phyloP scores from a whole-genome alignment of 2,797 vertebrate genomes.

The Lophius americanus region DNA sequence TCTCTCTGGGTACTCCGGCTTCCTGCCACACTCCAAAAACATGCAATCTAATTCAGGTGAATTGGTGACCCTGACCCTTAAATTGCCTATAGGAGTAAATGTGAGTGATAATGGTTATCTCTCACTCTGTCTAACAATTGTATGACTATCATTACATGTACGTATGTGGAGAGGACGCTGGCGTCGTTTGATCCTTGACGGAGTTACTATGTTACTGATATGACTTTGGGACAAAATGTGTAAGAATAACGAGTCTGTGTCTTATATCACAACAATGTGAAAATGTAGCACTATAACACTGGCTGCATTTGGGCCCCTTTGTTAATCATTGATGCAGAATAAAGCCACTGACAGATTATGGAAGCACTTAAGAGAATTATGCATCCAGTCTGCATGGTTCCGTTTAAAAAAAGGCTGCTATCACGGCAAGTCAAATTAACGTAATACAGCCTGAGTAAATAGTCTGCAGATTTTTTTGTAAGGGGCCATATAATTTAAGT shows the following conservation, averaged over 20 bases:
- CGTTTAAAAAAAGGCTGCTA: not conserved
- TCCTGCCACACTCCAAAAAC: too few species aligned
- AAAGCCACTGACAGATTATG: not conserved
- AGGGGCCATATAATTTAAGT: not conserved
- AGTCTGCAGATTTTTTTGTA: not conserved
- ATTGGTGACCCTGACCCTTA: too few species aligned
- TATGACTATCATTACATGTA: too few species aligned
- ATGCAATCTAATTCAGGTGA: too few species aligned
- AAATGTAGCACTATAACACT: constrained; percentile 1
- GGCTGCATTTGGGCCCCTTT: not conserved
- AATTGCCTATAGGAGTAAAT: too few species aligned
- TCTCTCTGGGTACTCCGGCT: too few species aligned
- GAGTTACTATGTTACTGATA: too few species aligned
- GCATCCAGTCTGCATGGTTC: not conserved
- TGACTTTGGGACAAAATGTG: too few species aligned
- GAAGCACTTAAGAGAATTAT: not conserved
- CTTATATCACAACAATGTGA: constrained; percentile 4
- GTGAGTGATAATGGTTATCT: too few species aligned
- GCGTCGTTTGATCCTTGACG: too few species aligned
- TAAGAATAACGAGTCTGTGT: not conserved
- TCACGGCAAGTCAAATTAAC: not conserved
- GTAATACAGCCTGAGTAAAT: not conserved
- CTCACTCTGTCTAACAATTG: too few species aligned
- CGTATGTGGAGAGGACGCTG: too few species aligned
- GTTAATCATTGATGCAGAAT: not conserved